Evolutionary conservation across 2,888 invertebrate species (phyloP).

Genomic region (Trichogramma dendrolimi): DNA sequence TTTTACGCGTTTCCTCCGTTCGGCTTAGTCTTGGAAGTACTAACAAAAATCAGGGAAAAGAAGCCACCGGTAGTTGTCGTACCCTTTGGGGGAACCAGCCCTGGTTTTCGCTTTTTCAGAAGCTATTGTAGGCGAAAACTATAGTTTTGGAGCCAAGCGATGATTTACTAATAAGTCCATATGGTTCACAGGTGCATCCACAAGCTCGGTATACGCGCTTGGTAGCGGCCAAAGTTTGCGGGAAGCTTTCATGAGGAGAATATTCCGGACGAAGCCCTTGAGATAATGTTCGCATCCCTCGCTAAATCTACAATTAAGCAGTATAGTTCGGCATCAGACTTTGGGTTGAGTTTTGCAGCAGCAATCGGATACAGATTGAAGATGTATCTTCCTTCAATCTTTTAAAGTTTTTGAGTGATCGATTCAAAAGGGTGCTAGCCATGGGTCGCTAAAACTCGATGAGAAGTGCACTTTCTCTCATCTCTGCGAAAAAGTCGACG

Average conservation of each 20-base stretch:
- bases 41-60: slow-evolving; percentile 21
- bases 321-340: slow-evolving; percentile 24
- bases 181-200: slow-evolving; percentile 13
- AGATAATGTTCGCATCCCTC: slow-evolving; percentile 26
- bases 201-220: slow-evolving; percentile 10
- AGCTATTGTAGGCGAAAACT: too few relatives aligned
- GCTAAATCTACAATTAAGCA: slow-evolving; percentile 25
- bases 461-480: slow-evolving; percentile 27
- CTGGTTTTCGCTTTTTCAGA: slow-evolving; percentile 7
- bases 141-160: too few relatives aligned
- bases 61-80: slow-evolving; percentile 13
- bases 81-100: neutral
- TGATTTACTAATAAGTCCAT: too few relatives aligned
- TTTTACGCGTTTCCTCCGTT: slow-evolving; percentile 29
- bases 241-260: slow-evolving; percentile 9
- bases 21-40: slow-evolving; percentile 13
- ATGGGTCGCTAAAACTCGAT: slow-evolving; percentile 27
- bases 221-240: too few relatives aligned
- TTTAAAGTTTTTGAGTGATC: slow-evolving; percentile 19
- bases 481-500: slow-evolving; percentile 20
- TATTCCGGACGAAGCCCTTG: slow-evolving; percentile 5
- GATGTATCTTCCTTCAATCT: slow-evolving; percentile 2
- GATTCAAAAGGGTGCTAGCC: slow-evolving; percentile 26
- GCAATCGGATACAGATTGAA: too few relatives aligned
- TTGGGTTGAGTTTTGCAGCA: slow-evolving; percentile 32